Evolutionary conservation across 2,113 vertebrate genomes (phyloP).

Genomic region (Rhinolophus sinicus): DNA sequence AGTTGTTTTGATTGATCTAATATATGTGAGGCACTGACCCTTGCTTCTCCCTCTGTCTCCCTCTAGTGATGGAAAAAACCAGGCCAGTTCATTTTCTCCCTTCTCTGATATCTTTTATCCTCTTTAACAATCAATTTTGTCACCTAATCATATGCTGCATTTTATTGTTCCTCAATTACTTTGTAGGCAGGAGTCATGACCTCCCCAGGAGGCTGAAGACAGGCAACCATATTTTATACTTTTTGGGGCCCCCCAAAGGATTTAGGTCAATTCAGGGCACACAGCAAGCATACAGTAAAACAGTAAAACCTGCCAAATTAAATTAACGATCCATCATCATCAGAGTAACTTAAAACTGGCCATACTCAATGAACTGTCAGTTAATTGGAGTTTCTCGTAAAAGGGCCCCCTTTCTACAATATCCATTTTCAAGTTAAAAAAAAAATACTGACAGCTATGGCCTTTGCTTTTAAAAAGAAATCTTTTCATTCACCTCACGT

Average conservation of each 20-base stretch:
- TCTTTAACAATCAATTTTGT: conserved; percentile 13
- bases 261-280: conserved; percentile 51
- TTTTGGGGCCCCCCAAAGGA: conserved; percentile 51
- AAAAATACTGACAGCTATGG: conserved; percentile 62
- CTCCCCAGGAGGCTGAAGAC: conserved; percentile 31
- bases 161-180: conserved; percentile 58
- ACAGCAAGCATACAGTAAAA: conserved; percentile 62
- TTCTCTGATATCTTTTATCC: conserved; percentile 15
- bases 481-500: conserved; percentile 68
- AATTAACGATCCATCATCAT: conserved; percentile 72
- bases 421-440: conserved; percentile 74
- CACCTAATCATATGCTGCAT: background rate
- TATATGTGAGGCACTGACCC: background rate
- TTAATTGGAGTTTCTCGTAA: conserved; percentile 73
- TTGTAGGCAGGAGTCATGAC: conserved; percentile 20
- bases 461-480: conserved; percentile 74
- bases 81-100: background rate
- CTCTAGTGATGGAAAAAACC: conserved; percentile 41
- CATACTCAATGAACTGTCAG: conserved; percentile 65
- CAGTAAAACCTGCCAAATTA: conserved; percentile 75
- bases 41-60: conserved; percentile 27
- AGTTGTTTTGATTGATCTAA: background rate
- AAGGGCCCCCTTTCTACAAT: conserved; percentile 62
- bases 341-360: conserved; percentile 63
- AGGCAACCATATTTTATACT: conserved; percentile 59